Percentiles rank a stretch among this genome's conserved stretches.
These are phyloP conservation scores for Eristalis tenax DNA, from an alignment of 2,888 invertebrate species.

Conservation along the genomic window DNA sequence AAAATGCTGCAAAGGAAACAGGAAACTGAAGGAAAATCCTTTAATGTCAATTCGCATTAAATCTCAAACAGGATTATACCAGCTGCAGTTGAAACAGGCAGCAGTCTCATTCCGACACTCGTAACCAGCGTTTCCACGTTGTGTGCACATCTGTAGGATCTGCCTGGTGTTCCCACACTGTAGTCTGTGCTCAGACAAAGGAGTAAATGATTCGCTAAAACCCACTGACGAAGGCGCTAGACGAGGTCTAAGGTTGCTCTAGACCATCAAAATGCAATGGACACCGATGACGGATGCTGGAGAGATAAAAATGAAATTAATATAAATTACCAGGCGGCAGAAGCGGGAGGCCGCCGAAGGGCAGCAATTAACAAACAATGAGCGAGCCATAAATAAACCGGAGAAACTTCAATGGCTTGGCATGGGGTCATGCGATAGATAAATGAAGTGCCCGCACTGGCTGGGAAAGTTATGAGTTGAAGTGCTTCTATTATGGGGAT, in stretches of 20 bases:
- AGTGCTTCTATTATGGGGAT: slow-evolving; percentile 20
- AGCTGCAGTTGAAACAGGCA: neutral
- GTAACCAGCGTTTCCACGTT: neutral
- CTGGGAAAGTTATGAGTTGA: slow-evolving; percentile 42
- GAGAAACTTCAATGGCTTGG: slow-evolving; percentile 8
- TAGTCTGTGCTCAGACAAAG: neutral
- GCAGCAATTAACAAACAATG: neutral
- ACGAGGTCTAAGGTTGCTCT: neutral
- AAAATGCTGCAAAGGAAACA: slow-evolving; percentile 2
- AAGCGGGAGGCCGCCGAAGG: neutral
- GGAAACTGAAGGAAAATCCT: slow-evolving; percentile 7
- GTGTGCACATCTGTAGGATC: neutral
- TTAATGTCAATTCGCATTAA: slow-evolving; percentile 1
- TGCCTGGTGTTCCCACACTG: neutral
- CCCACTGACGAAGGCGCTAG: neutral
- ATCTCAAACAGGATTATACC: neutral
- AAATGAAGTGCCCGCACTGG: slow-evolving; percentile 10
- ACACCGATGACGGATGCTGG: neutral
- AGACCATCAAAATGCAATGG: neutral
- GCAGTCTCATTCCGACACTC: neutral
- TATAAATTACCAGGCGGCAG: neutral
- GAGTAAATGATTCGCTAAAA: neutral
- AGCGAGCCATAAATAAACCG: neutral
- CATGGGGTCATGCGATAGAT: slow-evolving; percentile 36
- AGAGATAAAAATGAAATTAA: neutral